Evolutionary conservation across 23 tunicate genomes (phyloP).

Genomic region (Halocynthia aurantium): DNA sequence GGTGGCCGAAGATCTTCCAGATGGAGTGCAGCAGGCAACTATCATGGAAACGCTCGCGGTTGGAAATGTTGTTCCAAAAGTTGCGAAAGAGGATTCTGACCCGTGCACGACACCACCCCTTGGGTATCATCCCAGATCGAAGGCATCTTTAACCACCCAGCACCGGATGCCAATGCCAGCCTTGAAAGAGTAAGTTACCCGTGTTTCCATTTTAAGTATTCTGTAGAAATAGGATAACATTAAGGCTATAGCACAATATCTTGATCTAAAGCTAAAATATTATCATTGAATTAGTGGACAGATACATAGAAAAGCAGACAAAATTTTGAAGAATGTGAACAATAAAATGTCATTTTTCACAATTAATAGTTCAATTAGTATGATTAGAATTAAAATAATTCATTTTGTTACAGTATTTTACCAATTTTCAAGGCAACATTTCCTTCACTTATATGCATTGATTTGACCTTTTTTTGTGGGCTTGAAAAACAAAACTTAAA

Average conservation of each 20-base stretch:
- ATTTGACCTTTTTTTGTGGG: no score
- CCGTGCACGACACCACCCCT: neutral
- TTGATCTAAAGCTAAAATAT: neutral
- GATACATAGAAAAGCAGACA: no score
- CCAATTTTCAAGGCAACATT: no score
- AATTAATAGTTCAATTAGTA: no score
- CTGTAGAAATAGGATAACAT: neutral
- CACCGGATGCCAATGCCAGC: constrained; percentile 86
- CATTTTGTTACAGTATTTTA: no score
- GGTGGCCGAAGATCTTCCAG: constrained; percentile 1
- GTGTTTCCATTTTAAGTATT: constrained; percentile 3
- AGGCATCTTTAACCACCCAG: constrained; percentile 67
- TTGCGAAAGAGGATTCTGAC: neutral
- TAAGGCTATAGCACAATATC: neutral
- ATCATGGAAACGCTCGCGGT: neutral
- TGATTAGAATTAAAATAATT: no score
- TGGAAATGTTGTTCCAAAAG: constrained; percentile 11
- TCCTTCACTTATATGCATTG: no score
- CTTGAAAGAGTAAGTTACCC: constrained; percentile 73
- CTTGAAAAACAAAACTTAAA: no score
- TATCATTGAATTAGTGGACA: no score
- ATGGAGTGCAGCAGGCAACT: neutral
- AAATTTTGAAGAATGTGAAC: no score
- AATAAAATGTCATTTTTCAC: no score
- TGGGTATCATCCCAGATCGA: constrained; percentile 12